Evolutionary conservation across 2,888 invertebrate genomes (phyloP).

Genomic region (Heliconius ismenius): DNA sequence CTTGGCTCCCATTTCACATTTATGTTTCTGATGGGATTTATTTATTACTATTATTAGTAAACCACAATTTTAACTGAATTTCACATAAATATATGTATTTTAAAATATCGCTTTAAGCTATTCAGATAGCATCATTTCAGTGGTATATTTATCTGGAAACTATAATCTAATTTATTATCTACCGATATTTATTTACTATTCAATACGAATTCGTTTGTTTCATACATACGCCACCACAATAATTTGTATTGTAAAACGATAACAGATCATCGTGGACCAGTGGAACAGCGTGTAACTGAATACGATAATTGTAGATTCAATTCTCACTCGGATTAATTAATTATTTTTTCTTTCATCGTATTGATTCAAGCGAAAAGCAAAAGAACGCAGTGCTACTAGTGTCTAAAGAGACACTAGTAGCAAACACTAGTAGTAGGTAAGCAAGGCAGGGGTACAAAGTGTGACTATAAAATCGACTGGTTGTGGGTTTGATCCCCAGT

Average conservation of each 20-base stretch:
- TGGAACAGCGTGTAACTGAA: neutral
- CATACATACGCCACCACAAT: neutral
- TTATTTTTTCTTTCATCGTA: neutral
- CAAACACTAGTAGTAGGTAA: no score
- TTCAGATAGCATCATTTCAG: slow-evolving; percentile 13
- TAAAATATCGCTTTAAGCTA: slow-evolving; percentile 11
- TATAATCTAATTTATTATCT: slow-evolving; percentile 27
- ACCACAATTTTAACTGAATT: neutral
- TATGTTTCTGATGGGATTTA: no score
- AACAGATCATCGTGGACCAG: neutral
- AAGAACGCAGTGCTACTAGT: no score
- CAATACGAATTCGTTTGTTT: slow-evolving; percentile 5
- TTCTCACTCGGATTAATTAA: neutral
- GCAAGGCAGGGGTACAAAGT: no score
- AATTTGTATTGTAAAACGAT: neutral
- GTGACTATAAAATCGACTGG: no score
- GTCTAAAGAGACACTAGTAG: no score
- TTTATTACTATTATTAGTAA: neutral
- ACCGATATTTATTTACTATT: neutral
- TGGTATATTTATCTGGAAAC: slow-evolving; percentile 6
- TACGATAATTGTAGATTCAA: neutral
- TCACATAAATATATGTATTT: neutral
- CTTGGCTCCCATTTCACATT: no score
- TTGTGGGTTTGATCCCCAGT: no score
- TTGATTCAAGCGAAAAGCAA: no score